Evolutionary conservation across 2,797 vertebrate genomes (phyloP).

Genomic region (Cynopterus sphinx): DNA sequence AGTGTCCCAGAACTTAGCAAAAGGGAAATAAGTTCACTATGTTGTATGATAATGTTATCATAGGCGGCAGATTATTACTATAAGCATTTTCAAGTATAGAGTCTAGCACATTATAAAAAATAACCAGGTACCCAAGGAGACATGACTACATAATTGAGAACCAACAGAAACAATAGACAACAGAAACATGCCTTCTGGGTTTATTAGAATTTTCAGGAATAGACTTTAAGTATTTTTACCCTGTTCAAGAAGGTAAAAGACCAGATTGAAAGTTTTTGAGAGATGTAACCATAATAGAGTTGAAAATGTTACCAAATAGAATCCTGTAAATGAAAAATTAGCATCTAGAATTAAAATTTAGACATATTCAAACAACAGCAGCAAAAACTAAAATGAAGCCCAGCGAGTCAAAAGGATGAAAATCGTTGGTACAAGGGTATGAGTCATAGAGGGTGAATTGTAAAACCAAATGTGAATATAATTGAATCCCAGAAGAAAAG

Average conservation of each 20-base stretch:
- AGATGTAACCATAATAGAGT: background rate
- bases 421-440: background rate
- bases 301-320: slow-evolving; percentile 24
- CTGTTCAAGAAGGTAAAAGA: background rate
- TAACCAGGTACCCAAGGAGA: background rate
- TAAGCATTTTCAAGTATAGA: background rate
- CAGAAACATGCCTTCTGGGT: background rate
- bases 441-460: background rate
- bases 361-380: background rate
- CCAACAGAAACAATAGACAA: background rate
- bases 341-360: background rate
- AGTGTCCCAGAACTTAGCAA: background rate
- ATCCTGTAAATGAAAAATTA: slow-evolving; percentile 10
- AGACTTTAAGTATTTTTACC: background rate
- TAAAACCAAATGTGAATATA: background rate
- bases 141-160: background rate
- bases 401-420: background rate
- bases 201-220: background rate
- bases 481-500: background rate
- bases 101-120: background rate
- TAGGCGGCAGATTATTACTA: background rate
- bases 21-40: background rate
- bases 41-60: background rate
- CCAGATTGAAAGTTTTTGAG: background rate
- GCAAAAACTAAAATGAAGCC: background rate